phyloP scores from a whole-genome alignment of 2,888 invertebrate species.

The Dicranocentrus wangi region DNA sequence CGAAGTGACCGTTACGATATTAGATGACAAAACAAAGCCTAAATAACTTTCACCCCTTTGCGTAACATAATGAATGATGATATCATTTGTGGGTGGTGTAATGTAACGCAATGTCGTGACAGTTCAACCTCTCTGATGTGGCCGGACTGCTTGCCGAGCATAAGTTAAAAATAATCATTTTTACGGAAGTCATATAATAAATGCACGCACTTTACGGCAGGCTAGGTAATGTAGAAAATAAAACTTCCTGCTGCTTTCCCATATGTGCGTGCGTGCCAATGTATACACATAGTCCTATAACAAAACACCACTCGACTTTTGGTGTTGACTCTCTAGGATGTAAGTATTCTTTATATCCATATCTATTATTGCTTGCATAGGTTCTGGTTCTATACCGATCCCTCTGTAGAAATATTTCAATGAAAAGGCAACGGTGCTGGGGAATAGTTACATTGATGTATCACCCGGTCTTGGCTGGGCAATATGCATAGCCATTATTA shows the following conservation, averaged over 20 bases:
- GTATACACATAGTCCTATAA: no score
- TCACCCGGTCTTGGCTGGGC: slow-evolving; percentile 9
- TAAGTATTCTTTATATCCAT: no score
- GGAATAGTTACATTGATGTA: slow-evolving; percentile 2
- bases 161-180: slow-evolving; percentile 4
- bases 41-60: not conserved
- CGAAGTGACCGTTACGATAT: slow-evolving; percentile 4
- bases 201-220: slow-evolving; percentile 3
- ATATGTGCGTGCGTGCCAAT: not conserved
- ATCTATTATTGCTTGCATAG: no score
- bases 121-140: no score
- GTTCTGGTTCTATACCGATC: no score
- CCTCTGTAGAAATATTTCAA: no score
- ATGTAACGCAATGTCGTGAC: slow-evolving; percentile 4
- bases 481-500: not conserved
- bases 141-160: no score
- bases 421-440: slow-evolving; percentile 20
- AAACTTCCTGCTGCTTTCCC: not conserved
- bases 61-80: not conserved
- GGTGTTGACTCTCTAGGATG: no score
- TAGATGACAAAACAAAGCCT: slow-evolving; percentile 3
- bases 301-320: no score
- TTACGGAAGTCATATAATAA: slow-evolving; percentile 34
- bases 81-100: not conserved
- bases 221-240: slow-evolving; percentile 1